Evolutionary conservation across 1,140 invertebrate genomes (phyloP).

Genomic region (Drosophila rufa): DNA sequence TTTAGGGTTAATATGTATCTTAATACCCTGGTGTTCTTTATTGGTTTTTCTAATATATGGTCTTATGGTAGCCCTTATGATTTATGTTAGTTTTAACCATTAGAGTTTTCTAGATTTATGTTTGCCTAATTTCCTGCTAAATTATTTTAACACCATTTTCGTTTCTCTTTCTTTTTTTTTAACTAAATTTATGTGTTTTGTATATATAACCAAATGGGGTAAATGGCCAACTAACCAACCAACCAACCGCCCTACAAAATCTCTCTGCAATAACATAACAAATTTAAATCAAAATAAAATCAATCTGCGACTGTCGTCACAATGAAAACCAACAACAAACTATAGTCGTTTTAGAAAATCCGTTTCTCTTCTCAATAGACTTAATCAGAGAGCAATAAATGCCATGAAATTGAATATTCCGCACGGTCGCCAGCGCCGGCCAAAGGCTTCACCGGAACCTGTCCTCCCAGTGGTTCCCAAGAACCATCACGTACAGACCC

Average conservation of each 20-base stretch:
- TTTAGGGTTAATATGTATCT: slow-evolving; percentile 3
- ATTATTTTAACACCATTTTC: slow-evolving; percentile 57
- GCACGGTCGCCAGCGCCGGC: slow-evolving; percentile 54
- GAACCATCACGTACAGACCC: slow-evolving; percentile 29
- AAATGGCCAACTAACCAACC: slow-evolving; percentile 66
- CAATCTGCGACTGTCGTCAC: slow-evolving; percentile 49
- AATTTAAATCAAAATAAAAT: slow-evolving; percentile 25
- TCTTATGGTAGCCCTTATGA: slow-evolving; percentile 38
- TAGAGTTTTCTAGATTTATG: slow-evolving; percentile 18
- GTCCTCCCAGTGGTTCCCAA: slow-evolving; percentile 6
- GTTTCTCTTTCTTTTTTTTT: slow-evolving; percentile 66
- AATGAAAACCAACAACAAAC: slow-evolving; percentile 50
- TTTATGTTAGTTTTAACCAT: slow-evolving; percentile 30
- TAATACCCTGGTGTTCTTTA: slow-evolving; percentile 1
- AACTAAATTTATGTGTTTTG: slow-evolving; percentile 53
- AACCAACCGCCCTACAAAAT: slow-evolving; percentile 37
- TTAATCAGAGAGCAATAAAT: slow-evolving; percentile 84
- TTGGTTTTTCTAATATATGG: slow-evolving; percentile 16
- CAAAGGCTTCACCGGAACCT: slow-evolving; percentile 14
- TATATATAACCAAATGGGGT: slow-evolving; percentile 59
- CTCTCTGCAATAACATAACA: slow-evolving; percentile 27
- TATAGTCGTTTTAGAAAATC: slow-evolving; percentile 85
- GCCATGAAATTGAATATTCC: slow-evolving; percentile 84
- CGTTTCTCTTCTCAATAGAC: slow-evolving; percentile 85
- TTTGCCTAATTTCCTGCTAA: slow-evolving; percentile 41